Percentiles rank a stretch among this genome's conserved stretches.
Conservation (phyloP, 2,888 invertebrate species). For the Dryococelus australis region DNA sequence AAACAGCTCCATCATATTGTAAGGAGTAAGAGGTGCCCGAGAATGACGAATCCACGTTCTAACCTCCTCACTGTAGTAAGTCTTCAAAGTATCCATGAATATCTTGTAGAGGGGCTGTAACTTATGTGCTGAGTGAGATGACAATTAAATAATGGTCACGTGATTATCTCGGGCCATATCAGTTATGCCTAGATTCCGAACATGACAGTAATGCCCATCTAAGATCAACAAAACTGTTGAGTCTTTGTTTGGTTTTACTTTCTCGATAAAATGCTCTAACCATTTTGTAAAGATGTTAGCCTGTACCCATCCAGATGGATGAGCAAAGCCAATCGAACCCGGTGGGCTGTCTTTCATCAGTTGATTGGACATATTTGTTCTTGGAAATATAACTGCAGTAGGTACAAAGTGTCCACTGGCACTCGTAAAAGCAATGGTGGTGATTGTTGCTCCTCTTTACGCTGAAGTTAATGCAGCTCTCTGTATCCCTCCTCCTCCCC, state of each 20-base stretch:
- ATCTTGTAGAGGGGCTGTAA: not conserved
- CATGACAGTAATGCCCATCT: too few species aligned
- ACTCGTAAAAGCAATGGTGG: constrained; percentile 28
- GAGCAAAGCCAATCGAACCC: constrained; percentile 23
- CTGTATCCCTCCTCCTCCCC: constrained; percentile 30
- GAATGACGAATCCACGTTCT: too few species aligned
- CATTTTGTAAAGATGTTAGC: constrained; percentile 29
- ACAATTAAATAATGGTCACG: too few species aligned
- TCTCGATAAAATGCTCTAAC: constrained; percentile 23
- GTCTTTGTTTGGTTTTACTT: constrained; percentile 27
- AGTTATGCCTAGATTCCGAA: too few species aligned
- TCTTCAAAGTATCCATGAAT: constrained; percentile 30
- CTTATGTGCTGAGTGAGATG: too few species aligned
- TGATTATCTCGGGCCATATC: too few species aligned
- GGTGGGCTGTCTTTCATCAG: constrained; percentile 13
- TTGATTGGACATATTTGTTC: too few species aligned
- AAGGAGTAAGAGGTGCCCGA: too few species aligned
- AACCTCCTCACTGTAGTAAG: not conserved
- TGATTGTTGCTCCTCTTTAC: constrained; percentile 23
- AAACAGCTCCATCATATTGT: too few species aligned
- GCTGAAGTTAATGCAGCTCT: constrained; percentile 32
- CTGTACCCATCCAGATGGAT: constrained; percentile 32
- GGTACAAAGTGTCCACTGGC: too few species aligned
- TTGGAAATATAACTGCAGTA: too few species aligned
- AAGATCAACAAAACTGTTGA: not conserved